Percentiles rank a stretch among this genome's conserved stretches.
These are phyloP conservation scores for Caenorhabditis panamensis DNA, from an alignment of 2,888 invertebrate genomes.

Conservation along the genomic window DNA sequence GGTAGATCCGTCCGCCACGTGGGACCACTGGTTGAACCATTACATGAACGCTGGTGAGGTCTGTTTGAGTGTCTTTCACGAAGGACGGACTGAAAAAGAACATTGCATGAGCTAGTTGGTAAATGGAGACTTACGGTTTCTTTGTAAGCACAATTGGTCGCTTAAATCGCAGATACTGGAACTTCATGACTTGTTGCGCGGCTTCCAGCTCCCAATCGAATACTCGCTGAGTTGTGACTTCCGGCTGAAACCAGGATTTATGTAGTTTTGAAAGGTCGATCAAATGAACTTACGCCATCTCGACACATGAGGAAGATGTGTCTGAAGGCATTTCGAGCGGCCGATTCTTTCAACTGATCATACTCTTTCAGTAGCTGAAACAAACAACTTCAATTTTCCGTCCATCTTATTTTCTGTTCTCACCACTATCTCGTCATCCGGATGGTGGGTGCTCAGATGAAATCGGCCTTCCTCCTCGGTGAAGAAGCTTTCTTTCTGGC, in stretches of 20 bases:
- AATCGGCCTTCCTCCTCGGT: conserved; percentile 66
- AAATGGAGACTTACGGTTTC: conserved; percentile 17
- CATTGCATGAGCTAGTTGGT: neutral
- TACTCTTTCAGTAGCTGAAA: conserved; percentile 42
- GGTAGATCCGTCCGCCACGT: neutral
- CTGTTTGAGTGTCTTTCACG: conserved; percentile 26
- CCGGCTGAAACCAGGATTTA: conserved; percentile 47
- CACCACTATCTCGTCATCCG: conserved; percentile 26
- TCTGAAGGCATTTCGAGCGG: conserved; percentile 23
- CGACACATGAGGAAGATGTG: conserved; percentile 44
- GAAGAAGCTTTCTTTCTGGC: conserved; percentile 63
- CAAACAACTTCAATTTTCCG: neutral
- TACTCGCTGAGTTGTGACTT: conserved; percentile 29
- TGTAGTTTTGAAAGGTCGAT: too few species aligned
- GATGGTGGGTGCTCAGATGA: conserved; percentile 58
- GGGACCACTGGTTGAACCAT: conserved; percentile 15
- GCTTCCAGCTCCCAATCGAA: conserved; percentile 46
- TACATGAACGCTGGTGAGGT: conserved; percentile 4
- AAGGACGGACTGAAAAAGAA: conserved; percentile 14
- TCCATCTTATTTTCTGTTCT: neutral
- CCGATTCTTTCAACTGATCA: conserved; percentile 22
- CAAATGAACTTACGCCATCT: conserved; percentile 47
- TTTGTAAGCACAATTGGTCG: conserved; percentile 36
- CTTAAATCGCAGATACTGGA: conserved; percentile 40
- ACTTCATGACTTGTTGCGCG: conserved; percentile 28